Evolutionary conservation across 2,888 invertebrate genomes (phyloP).

Genomic region (Synanthedon myopaeformis): DNA sequence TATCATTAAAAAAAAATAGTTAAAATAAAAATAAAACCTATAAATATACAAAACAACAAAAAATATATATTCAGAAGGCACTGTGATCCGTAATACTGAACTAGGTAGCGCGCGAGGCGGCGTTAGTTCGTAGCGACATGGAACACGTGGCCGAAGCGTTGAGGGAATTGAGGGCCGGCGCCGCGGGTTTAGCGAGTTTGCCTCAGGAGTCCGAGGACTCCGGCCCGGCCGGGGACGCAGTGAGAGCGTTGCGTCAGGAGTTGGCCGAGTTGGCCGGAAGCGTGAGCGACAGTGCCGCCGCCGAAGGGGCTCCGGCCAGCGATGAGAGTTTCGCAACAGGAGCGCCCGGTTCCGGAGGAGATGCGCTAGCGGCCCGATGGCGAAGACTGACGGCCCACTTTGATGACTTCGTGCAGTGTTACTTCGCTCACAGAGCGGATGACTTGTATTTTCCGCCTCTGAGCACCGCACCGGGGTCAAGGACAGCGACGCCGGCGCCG

Average conservation of each 20-base stretch:
- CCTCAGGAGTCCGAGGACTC: constrained; percentile 28
- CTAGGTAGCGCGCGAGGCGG: constrained; percentile 74
- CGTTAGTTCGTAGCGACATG: constrained; percentile 81
- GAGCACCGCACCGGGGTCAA: constrained; percentile 25
- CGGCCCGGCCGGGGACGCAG: constrained; percentile 17
- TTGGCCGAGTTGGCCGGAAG: constrained; percentile 30
- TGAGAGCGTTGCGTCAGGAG: constrained; percentile 35
- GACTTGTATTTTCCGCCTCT: constrained; percentile 72
- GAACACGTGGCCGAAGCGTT: constrained; percentile 70
- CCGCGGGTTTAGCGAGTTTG: constrained; percentile 2
- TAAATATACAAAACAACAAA: no score
- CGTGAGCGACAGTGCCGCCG: constrained; percentile 18
- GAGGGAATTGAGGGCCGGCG: constrained; percentile 15
- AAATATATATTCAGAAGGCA: no score
- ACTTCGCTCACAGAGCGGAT: constrained; percentile 82
- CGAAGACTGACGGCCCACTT: constrained; percentile 86
- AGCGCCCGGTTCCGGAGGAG: constrained; percentile 19
- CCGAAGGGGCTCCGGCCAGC: constrained; percentile 12
- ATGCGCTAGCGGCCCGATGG: constrained; percentile 76
- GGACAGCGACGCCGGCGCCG: constrained; percentile 26
- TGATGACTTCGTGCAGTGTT: constrained; percentile 89
- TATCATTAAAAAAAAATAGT: no score
- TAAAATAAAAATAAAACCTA: no score
- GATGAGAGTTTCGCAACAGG: constrained; percentile 45
- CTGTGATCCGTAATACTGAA: no score